Conservation (phyloP, 2,888 invertebrate genomes). For the Nowickia ferox region DNA sequence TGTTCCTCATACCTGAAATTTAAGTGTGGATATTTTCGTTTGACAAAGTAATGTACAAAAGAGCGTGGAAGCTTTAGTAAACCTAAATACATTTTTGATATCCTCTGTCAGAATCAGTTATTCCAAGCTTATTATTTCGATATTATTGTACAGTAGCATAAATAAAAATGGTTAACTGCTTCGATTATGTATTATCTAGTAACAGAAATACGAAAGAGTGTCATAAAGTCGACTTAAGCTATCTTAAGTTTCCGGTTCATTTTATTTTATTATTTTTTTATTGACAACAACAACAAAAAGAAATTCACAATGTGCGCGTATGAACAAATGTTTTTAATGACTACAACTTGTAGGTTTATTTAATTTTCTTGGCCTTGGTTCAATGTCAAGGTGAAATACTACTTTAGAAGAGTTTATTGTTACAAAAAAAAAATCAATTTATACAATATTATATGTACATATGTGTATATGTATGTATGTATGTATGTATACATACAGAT, state of each 20-base stretch:
- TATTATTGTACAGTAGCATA: no score
- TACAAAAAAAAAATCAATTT: conserved; percentile 2
- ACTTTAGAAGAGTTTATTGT: conserved; percentile 45
- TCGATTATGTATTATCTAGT: neutral
- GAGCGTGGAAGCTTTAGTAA: no score
- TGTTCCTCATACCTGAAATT: no score
- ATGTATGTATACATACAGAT: no score
- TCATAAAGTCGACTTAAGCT: neutral
- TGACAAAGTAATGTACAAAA: no score
- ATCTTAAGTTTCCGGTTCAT: neutral
- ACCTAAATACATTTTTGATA: no score
- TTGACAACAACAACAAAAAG: conserved; percentile 30
- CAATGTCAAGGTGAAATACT: conserved; percentile 68
- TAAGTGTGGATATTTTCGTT: no score
- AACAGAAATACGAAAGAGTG: neutral
- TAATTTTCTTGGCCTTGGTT: conserved; percentile 44
- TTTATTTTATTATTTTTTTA: conserved; percentile 44
- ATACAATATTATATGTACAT: no score
- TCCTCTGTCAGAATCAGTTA: no score
- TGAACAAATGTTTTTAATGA: conserved; percentile 47
- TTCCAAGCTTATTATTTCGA: no score
- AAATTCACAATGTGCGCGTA: neutral
- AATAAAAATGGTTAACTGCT: no score
- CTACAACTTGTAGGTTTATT: conserved; percentile 40
- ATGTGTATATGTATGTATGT: no score